Evolutionary conservation across 1,140 invertebrate genomes (phyloP), one percentile per base, ranked within the genome.

Genomic region (Protaetia brevitarsis): DNA sequence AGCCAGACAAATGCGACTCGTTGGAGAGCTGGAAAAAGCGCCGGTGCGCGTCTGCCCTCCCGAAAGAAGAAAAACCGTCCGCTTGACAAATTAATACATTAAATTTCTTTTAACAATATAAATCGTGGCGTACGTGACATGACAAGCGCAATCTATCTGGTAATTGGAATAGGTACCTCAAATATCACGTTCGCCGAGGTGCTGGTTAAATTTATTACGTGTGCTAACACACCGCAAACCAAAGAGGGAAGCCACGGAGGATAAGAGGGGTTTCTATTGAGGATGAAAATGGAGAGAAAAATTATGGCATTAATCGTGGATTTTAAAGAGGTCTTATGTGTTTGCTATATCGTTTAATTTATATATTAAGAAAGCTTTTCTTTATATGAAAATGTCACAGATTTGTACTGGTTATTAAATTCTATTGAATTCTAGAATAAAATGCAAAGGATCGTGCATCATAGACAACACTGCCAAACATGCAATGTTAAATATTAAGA

Each of bases 91-190:
- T 45, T 45, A 45, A 45, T 45, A 45, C 41, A 45, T 45, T 45
- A 45, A 45, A 45, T 45, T 45, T 45, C 41, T 45, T 45, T 45
- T 45, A 45, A 45, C 41, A 45, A 45, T 45, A 45, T 45, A 45
- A 45, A 45, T 45, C 41, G 41, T 19, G 13, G 10, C 41, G 10
- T 45, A 45, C 41, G 41, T 19, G 13, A 21, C 41, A 45, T 45
- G 41, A 45, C 41, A 45, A 45, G 41, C 10, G 41, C 41, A 45
- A 45, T 45, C 13, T 45, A 45, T 45, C 16, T 21, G 41, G 41
- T 45, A 45, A 45, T 45, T 45, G 41, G 41, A 45, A 45, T 45
- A n/a, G n/a, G n/a, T n/a, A 45, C 41, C 41, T 45, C 16, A 45
- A 45, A 13, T 45, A 45, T 45, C 13, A 1, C 19, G 41, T 7